phyloP scores from a whole-genome alignment of 2,113 vertebrate species.

The Pterocles burchelli region DNA sequence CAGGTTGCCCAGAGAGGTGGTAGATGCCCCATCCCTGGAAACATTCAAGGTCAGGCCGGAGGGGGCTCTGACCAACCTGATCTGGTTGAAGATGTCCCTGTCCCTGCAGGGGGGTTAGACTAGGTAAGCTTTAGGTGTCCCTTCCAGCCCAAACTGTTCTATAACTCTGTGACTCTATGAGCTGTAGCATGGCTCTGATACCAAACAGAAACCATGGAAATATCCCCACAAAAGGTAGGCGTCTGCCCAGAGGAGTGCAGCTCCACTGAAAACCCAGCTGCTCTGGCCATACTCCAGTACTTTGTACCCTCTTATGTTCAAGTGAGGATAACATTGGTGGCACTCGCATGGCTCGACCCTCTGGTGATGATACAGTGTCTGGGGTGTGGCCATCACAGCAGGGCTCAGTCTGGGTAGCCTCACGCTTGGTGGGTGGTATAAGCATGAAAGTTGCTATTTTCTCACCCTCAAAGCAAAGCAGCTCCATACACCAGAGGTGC shows the following conservation, averaged over 20 bases:
- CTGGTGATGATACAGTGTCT: background rate
- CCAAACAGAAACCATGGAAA: background rate
- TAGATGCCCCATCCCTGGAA: background rate
- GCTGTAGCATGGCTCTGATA: background rate
- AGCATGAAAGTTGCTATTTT: background rate
- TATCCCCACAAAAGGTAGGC: background rate
- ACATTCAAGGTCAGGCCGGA: background rate
- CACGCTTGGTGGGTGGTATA: background rate
- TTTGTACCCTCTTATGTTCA: background rate
- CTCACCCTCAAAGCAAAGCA: background rate
- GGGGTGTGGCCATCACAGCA: background rate
- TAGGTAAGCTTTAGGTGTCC: background rate
- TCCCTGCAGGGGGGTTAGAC: background rate
- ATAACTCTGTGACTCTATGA: background rate
- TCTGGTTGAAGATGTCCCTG: background rate
- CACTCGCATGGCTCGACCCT: rapidly evolving
- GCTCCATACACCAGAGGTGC: background rate
- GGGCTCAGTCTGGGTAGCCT: background rate
- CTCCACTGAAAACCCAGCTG: background rate
- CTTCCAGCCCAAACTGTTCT: background rate
- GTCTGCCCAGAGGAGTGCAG: background rate
- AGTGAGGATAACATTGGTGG: background rate
- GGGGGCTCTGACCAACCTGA: background rate
- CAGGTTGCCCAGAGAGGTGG: background rate
- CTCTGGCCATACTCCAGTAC: background rate